These are phyloP conservation scores for Gonocerus acuteangulatus DNA, from an alignment of 2,888 invertebrate genomes.

Conservation along the genomic window DNA sequence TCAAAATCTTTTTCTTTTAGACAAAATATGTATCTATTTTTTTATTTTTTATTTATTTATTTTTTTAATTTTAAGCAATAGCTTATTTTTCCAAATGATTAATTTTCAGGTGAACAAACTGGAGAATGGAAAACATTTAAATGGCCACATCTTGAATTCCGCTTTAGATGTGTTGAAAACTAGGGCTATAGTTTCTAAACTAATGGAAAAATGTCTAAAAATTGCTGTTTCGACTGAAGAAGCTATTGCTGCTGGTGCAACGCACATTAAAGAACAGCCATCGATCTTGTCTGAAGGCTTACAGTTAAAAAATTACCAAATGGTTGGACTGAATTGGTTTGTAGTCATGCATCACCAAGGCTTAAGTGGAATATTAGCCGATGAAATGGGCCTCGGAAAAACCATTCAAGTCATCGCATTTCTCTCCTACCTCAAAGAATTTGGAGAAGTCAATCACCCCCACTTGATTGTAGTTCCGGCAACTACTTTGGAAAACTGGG, in stretches of 20 bases:
- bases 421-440: constrained; percentile 78
- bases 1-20: no score
- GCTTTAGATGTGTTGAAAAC: constrained; percentile 65
- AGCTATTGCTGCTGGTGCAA: constrained; percentile 66
- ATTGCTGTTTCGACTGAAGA: constrained; percentile 71
- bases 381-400: constrained; percentile 95
- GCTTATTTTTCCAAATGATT: no score
- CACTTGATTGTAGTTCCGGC: constrained; percentile 94
- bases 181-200: constrained; percentile 63
- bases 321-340: constrained; percentile 88
- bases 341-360: constrained; percentile 79
- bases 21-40: no score
- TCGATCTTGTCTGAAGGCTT: constrained; percentile 56
- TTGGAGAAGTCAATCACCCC: constrained; percentile 60
- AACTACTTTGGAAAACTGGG: constrained; percentile 89
- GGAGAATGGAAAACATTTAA: constrained; percentile 59
- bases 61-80: no score
- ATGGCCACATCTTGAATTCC: constrained; percentile 70
- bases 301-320: constrained; percentile 74
- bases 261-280: constrained; percentile 68
- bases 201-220: constrained; percentile 79
- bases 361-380: constrained; percentile 90
- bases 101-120: constrained; percentile 59
- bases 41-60: no score
- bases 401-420: constrained; percentile 91